Conservation (phyloP, 1,140 invertebrate species). For the Triops cancriformis region DNA sequence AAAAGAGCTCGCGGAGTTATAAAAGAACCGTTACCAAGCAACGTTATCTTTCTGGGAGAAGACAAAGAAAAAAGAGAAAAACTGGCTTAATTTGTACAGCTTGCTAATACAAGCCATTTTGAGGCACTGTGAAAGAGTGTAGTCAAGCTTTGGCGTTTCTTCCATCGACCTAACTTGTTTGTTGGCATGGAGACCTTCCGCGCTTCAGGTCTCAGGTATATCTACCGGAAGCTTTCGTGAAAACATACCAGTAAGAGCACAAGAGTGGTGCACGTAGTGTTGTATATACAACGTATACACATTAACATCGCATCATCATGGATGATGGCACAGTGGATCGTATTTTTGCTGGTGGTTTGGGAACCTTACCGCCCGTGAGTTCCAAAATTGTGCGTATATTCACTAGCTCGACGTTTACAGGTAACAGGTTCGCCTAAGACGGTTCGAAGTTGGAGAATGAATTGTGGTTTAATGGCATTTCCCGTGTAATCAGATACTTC, state of each 20-base stretch:
- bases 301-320: conserved; percentile 46
- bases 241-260: not conserved
- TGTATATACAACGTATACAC: not conserved
- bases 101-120: conserved; percentile 17
- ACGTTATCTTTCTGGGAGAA: conserved; percentile 1
- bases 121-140: not conserved
- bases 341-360: conserved; percentile 81
- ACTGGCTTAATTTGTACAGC: conserved; percentile 18
- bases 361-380: conserved; percentile 83
- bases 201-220: not conserved
- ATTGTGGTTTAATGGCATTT: conserved; percentile 3
- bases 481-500: conserved; percentile 70
- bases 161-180: conserved; percentile 1
- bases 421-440: conserved; percentile 45
- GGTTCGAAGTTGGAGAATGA: not conserved
- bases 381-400: conserved; percentile 98
- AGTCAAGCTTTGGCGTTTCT: not conserved
- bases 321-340: conserved; percentile 80
- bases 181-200: not conserved
- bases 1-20: conserved; percentile 54
- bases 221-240: not conserved
- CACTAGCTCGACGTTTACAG: conserved; percentile 96
- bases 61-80: not conserved
- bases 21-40: conserved; percentile 15
- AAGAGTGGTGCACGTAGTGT: not conserved